These are phyloP conservation scores for Parasteatoda tepidariorum DNA, from an alignment of 1,140 invertebrate species.

Conservation along the genomic window DNA sequence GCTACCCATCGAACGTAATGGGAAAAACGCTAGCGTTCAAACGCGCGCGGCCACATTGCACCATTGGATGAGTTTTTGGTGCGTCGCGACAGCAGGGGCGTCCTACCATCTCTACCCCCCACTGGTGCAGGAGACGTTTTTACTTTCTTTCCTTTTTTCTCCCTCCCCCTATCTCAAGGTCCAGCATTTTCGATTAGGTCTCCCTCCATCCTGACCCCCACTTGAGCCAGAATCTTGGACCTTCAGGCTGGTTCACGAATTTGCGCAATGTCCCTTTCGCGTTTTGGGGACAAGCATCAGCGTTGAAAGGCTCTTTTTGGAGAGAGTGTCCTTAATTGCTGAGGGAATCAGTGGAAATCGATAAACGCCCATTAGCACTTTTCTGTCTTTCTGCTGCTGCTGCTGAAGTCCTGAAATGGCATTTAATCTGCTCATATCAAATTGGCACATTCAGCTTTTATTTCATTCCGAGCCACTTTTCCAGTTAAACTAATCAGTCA, in stretches of 20 bases:
- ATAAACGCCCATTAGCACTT: neutral
- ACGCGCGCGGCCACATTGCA: slow-evolving; percentile 13
- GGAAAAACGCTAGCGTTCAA: neutral
- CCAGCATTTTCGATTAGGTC: neutral
- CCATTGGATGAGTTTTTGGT: slow-evolving; percentile 17
- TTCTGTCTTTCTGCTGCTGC: neutral
- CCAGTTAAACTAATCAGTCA: neutral
- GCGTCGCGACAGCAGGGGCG: neutral
- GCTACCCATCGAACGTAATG: slow-evolving; percentile 31
- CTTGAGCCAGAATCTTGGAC: neutral
- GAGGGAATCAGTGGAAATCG: neutral
- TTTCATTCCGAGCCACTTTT: neutral
- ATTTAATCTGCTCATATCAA: neutral
- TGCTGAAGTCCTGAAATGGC: neutral
- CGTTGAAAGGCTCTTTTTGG: neutral
- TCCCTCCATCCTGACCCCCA: neutral
- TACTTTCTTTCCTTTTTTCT: neutral
- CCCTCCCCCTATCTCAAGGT: neutral
- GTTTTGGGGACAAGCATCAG: neutral
- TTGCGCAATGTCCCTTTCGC: neutral
- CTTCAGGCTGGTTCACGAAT: neutral
- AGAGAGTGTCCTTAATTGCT: neutral
- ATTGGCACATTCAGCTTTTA: neutral
- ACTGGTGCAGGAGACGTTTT: neutral
- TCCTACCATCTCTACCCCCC: too few species aligned